Percentiles rank a stretch among this genome's conserved stretches.
Conservation (phyloP, 2,113 vertebrate genomes). For the Percopsis transmontana region DNA sequence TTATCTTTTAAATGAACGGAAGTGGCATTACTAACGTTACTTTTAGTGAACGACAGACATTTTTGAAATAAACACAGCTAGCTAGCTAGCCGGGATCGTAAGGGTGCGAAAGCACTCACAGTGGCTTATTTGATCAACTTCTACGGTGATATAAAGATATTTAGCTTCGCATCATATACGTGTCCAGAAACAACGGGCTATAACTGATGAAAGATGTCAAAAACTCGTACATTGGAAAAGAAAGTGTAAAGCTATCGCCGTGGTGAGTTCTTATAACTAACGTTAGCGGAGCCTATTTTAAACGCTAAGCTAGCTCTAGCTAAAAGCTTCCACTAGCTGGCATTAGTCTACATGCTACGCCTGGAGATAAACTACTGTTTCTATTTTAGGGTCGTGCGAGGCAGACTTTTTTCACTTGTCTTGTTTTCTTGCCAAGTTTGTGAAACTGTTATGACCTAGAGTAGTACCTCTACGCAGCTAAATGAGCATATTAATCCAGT, state of each 20-base stretch:
- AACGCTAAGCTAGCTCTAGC: slow-evolving; percentile 42
- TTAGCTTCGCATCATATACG: neutral
- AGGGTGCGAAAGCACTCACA: slow-evolving; percentile 51
- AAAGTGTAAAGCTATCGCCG: slow-evolving; percentile 56
- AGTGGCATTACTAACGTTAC: slow-evolving; percentile 52
- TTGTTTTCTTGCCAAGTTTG: slow-evolving; percentile 36
- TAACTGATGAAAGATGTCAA: slow-evolving; percentile 61
- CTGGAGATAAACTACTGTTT: slow-evolving; percentile 31
- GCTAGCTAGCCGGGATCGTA: slow-evolving; percentile 54
- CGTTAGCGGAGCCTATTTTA: slow-evolving; percentile 28
- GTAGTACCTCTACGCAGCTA: slow-evolving; percentile 54
- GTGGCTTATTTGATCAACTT: slow-evolving; percentile 24
- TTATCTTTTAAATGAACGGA: slow-evolving; percentile 39
- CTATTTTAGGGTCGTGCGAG: slow-evolving; percentile 48
- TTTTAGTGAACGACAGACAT: slow-evolving; percentile 76
- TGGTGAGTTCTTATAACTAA: slow-evolving; percentile 59
- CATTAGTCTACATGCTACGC: slow-evolving; percentile 34
- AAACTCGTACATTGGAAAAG: slow-evolving; percentile 46
- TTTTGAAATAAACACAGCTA: slow-evolving; percentile 78
- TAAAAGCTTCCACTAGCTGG: slow-evolving; percentile 31
- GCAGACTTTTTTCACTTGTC: slow-evolving; percentile 39
- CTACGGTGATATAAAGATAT: neutral
- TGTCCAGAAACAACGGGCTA: slow-evolving; percentile 2
- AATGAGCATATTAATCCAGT: slow-evolving; percentile 10
- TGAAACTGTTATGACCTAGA: slow-evolving; percentile 3